Base-by-base conservation (phyloP, 2,797 vertebrate genomes). In the Petrocephalus sullivani region DNA sequence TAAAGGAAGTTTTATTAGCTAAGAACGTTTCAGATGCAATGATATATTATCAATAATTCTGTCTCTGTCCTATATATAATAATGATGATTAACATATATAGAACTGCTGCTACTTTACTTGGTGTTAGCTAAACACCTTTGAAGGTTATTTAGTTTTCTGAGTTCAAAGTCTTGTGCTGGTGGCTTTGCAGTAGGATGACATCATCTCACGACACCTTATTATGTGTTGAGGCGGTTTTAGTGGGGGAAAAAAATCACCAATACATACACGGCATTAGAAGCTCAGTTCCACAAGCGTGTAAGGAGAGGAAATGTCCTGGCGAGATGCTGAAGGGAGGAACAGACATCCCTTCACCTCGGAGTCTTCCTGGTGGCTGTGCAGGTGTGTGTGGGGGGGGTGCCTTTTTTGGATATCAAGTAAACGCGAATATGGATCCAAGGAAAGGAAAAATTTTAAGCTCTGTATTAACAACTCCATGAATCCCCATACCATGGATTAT, bases 251-350 rank as follows among this genome's bases (percentile, higher is more conserved):
- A 71, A 71, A 37, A 71, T 41, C 75, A 3, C 16, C 41, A 84
- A 53, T 49, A 54, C 49, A 5, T 84, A 53, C 82, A 12, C 10
- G 9, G 54, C 58, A 90, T 89, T 86, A 54, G 49, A 84, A 84
- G 10, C 51, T 54, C n/a, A 23, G n/a, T 21, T 54, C 82, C 49
- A 0, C 64, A 71, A 21, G 82, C 9, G 21, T 56, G 53, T 85
- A 23, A 85, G 33, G 53, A 83, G 82, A 56, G 49, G 10, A 84
- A 28, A 23, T 49, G 49, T 51, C 82, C 82, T 84, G 82, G 82
- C 0, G 21, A 23, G 82, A 84, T 23, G 28, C 53, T 28, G 49
- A 28, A 28, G 53, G 5, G 16, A 85, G 49, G 53, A 54, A 54
- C 51, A 56, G 9, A 53, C 23, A 56, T 28, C 51, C 83, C 49